These are phyloP conservation scores for Thera britannica DNA, from an alignment of 2,888 invertebrate genomes.

Conservation along the genomic window DNA sequence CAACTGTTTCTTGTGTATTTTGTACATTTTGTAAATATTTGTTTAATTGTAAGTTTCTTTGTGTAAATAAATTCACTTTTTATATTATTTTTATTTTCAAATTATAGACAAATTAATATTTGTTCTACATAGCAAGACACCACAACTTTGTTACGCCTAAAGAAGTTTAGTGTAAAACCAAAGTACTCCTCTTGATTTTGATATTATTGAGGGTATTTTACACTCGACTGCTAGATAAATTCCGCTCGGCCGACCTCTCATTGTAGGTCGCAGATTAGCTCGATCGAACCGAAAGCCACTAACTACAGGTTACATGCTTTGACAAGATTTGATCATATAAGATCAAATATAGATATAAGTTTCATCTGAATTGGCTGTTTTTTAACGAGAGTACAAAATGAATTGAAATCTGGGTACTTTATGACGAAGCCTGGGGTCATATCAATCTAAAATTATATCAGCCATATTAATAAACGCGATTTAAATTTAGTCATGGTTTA, in stretches of 20 bases:
- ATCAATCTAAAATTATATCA: no score
- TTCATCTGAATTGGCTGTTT: background rate
- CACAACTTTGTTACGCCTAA: background rate
- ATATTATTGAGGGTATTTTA: conserved; percentile 62
- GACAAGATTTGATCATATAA: background rate
- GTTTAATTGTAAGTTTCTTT: no score
- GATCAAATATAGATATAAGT: background rate
- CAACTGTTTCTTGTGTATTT: no score
- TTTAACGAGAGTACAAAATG: background rate
- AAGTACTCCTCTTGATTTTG: conserved; percentile 45
- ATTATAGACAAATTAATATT: no score
- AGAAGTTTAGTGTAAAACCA: background rate
- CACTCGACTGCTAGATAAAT: conserved; percentile 71
- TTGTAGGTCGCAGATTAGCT: conserved; percentile 63
- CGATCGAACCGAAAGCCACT: conserved; percentile 52
- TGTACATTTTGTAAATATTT: no score
- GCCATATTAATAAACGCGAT: no score
- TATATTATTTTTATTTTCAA: no score
- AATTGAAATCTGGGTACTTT: no score
- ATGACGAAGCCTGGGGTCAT: no score
- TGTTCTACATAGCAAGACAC: background rate
- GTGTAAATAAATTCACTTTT: no score
- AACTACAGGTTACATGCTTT: conserved; percentile 22
- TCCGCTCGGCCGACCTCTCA: conserved; percentile 67
- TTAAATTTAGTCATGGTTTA: no score